Evolutionary conservation across 1,140 invertebrate species (phyloP).

Genomic region (Cylas formicarius): DNA sequence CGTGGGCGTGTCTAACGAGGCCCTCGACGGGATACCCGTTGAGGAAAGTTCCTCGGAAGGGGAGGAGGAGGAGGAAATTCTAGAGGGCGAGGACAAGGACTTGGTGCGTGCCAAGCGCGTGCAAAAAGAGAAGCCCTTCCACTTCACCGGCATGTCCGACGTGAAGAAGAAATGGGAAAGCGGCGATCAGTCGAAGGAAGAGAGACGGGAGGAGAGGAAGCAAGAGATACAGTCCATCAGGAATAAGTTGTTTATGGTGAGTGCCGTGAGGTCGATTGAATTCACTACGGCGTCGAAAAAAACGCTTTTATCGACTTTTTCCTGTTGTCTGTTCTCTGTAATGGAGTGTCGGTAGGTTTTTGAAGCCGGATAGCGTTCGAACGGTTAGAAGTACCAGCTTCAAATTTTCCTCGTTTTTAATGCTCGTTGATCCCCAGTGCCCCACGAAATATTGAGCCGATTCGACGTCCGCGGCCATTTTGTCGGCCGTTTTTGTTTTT

Average conservation of each 20-base stretch:
- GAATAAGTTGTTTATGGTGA: slow-evolving; percentile 73
- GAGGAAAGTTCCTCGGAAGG: slow-evolving; percentile 59
- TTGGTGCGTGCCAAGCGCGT: slow-evolving; percentile 41
- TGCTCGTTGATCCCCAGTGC: too few species aligned
- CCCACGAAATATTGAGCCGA: too few species aligned
- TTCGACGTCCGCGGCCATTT: too few species aligned
- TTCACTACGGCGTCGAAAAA: too few species aligned
- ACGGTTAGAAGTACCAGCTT: too few species aligned
- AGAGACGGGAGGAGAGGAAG: slow-evolving; percentile 72
- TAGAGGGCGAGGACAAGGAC: slow-evolving; percentile 43
- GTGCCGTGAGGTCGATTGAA: slow-evolving; percentile 16
- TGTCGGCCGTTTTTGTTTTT: too few species aligned
- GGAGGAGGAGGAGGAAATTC: slow-evolving; percentile 47
- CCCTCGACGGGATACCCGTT: slow-evolving; percentile 61
- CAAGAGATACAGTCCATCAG: slow-evolving; percentile 81
- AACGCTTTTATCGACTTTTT: background rate
- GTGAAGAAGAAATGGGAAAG: slow-evolving; percentile 72
- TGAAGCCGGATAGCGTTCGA: too few species aligned
- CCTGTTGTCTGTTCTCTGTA: too few species aligned
- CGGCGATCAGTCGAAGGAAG: slow-evolving; percentile 56
- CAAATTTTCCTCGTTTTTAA: too few species aligned
- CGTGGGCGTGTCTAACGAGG: slow-evolving; percentile 66
- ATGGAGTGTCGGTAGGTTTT: too few species aligned
- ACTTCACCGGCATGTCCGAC: slow-evolving; percentile 77
- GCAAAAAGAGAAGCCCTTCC: slow-evolving; percentile 63